Percentiles rank a stretch among this genome's conserved stretches.
Conservation (phyloP, 2,888 invertebrate species). For the Beris chalybata region DNA sequence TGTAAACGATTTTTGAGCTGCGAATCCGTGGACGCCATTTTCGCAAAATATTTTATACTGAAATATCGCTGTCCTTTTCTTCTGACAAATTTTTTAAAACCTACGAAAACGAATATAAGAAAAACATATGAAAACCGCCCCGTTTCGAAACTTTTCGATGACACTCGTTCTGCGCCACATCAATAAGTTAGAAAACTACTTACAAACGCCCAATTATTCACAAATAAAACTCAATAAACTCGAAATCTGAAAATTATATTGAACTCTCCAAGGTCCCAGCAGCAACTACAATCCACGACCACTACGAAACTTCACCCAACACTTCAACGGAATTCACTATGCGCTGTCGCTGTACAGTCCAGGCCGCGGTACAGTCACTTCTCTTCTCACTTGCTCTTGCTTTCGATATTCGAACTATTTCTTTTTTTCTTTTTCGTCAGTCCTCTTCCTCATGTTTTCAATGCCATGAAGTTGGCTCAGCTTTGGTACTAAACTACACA, state of each 20-base stretch:
- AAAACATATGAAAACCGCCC: conserved; percentile 6
- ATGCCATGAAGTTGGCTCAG: conserved; percentile 16
- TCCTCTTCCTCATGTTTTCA: conserved; percentile 23
- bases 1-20: conserved; percentile 75
- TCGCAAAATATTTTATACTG: conserved; percentile 12
- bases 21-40: conserved; percentile 40
- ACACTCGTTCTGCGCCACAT: neutral
- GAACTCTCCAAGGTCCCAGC: conserved; percentile 10
- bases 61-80: conserved; percentile 37
- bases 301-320: neutral
- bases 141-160: conserved; percentile 2
- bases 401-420: too few species aligned
- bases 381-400: too few species aligned
- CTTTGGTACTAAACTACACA: too few species aligned
- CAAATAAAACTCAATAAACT: conserved; percentile 22
- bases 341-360: too few species aligned
- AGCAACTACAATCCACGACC: conserved; percentile 6
- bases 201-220: conserved; percentile 20
- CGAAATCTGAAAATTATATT: conserved; percentile 23
- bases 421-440: neutral
- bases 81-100: conserved; percentile 35
- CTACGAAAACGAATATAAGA: conserved; percentile 14
- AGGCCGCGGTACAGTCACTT: too few species aligned
- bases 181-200: neutral
- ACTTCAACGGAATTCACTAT: too few species aligned